Percentiles rank a stretch among this genome's conserved stretches.
phyloP scores from a whole-genome alignment of 2,797 vertebrate genomes.

The Coluber constrictor region DNA sequence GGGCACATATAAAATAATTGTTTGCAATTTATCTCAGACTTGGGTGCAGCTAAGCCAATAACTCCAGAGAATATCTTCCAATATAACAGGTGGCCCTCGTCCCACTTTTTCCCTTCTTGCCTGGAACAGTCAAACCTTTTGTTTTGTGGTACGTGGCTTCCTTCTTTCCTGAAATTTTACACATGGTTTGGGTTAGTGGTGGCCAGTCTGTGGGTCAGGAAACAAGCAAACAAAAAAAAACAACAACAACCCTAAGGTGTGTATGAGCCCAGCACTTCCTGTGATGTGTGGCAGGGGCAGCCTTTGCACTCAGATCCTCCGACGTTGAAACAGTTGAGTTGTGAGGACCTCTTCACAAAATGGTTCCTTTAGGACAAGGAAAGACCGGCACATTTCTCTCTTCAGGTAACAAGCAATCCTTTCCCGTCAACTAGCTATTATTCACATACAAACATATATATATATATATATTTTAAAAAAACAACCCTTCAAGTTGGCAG shows the following conservation, averaged over 20 bases:
- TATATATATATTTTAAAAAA: too few relatives aligned
- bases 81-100: background rate
- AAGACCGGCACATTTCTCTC: rapidly evolving
- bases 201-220: too few relatives aligned
- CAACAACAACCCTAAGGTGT: too few relatives aligned
- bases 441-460: conserved; percentile 44
- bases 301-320: conserved; percentile 5
- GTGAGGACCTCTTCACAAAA: conserved; percentile 21
- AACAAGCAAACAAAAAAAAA: background rate
- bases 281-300: background rate
- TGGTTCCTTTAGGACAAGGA: background rate
- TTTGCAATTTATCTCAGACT: background rate
- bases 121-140: too few relatives aligned
- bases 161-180: background rate
- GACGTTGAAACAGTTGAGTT: conserved; percentile 31
- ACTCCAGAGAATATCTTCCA: background rate
- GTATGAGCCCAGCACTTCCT: background rate
- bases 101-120: background rate
- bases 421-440: background rate
- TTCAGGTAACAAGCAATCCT: background rate
- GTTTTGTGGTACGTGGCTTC: background rate
- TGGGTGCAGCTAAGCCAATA: background rate
- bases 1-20: background rate
- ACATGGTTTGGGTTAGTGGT: background rate
- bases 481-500: background rate